These are phyloP conservation scores for Pangasius larnaudii DNA, from an alignment of 2,797 vertebrate species.

Conservation along the genomic window DNA sequence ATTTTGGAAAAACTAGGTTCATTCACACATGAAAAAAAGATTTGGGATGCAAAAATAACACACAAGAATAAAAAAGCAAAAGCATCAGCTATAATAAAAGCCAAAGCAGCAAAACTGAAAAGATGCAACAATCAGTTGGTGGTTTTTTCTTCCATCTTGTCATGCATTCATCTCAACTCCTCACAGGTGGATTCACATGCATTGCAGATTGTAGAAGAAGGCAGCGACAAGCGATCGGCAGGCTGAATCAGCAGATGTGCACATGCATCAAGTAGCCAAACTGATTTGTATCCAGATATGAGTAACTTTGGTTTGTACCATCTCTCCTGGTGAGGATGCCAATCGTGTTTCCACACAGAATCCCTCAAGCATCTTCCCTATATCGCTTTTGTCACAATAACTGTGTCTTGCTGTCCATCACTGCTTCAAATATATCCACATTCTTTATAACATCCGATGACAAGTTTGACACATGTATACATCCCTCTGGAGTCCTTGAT, in stretches of 20 bases:
- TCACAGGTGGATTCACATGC: conserved; percentile 25
- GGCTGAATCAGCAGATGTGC: conserved; percentile 35
- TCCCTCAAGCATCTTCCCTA: conserved; percentile 61
- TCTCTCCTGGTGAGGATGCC: conserved; percentile 44
- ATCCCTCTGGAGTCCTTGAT: conserved; percentile 34
- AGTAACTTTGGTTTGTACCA: conserved; percentile 40
- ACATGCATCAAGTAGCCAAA: conserved; percentile 52
- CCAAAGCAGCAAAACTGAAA: conserved; percentile 6
- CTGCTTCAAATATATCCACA: conserved; percentile 29
- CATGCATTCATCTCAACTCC: conserved; percentile 34
- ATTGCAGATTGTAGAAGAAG: conserved; percentile 11
- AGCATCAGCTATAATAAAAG: conserved; percentile 25
- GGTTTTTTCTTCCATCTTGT: conserved; percentile 1
- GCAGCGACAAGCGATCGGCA: conserved; percentile 1
- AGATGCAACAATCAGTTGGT: conserved; percentile 24
- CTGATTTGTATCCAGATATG: conserved; percentile 30
- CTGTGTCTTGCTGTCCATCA: conserved; percentile 20
- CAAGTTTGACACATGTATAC: conserved; percentile 40
- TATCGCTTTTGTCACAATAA: conserved; percentile 46
- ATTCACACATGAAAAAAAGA: conserved; percentile 1
- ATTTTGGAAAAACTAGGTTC: not conserved
- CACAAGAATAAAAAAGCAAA: conserved; percentile 29
- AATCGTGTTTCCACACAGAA: conserved; percentile 39
- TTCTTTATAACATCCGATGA: conserved; percentile 36
- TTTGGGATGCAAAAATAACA: not conserved